Percentiles rank a stretch among this genome's conserved stretches.
Evolutionary conservation across 2,113 vertebrate genomes (phyloP).

Genomic region (Mormoops blainvillei): DNA sequence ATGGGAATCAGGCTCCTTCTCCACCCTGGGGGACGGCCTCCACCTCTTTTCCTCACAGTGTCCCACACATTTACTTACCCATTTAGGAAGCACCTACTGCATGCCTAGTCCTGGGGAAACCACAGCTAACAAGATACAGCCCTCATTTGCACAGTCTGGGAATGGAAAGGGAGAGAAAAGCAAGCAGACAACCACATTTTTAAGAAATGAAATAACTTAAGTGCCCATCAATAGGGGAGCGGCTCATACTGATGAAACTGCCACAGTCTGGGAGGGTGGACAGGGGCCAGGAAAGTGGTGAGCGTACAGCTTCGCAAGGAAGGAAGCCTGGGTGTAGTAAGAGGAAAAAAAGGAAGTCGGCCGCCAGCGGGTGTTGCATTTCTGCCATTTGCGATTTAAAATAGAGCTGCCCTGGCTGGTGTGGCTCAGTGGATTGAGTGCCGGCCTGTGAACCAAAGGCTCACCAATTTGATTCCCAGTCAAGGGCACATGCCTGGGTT

Average conservation of each 20-base stretch:
- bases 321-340: background rate
- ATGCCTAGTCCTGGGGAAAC: background rate
- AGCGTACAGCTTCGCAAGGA: background rate
- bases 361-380: too few relatives aligned
- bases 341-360: too few relatives aligned
- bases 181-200: background rate
- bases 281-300: background rate
- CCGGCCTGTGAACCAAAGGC: too few relatives aligned
- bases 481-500: too few relatives aligned
- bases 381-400: background rate
- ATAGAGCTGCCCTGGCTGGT: background rate
- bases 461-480: too few relatives aligned
- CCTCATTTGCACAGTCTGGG: background rate
- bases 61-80: background rate
- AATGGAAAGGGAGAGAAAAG: background rate
- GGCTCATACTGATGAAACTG: fast-evolving
- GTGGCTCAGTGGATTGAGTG: too few relatives aligned
- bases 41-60: background rate
- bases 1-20: background rate
- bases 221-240: background rate
- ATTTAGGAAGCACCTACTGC: background rate
- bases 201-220: background rate
- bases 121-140: background rate
- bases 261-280: background rate
- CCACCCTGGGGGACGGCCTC: background rate